A percentile compares a stretch with the other conserved stretches of the same genome.
phyloP scores from a whole-genome alignment of 2,888 invertebrate genomes.

The Notodonta dromedarius region DNA sequence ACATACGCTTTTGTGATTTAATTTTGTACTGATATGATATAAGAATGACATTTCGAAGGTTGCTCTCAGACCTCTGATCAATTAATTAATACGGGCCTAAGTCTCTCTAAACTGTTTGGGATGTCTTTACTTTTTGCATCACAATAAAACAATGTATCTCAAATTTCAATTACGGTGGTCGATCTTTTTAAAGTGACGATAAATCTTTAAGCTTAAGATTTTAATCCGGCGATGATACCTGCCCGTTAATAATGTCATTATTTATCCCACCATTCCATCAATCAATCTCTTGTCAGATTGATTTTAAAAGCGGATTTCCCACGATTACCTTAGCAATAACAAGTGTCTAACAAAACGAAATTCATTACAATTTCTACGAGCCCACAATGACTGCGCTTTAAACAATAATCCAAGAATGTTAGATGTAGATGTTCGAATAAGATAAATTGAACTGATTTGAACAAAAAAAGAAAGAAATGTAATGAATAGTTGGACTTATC shows the following conservation, averaged over 20 bases:
- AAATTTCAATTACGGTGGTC: no score
- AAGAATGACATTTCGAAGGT: no score
- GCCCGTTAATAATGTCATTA: no score
- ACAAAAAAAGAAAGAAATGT: constrained; percentile 21
- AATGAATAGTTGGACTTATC: constrained; percentile 23
- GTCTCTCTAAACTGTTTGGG: no score
- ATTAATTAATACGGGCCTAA: no score
- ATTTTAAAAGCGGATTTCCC: neutral
- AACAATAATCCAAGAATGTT: constrained; percentile 25
- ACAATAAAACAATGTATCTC: no score
- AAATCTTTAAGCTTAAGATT: no score
- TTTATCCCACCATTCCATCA: neutral
- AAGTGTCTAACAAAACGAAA: constrained; percentile 9
- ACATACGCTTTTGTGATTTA: no score
- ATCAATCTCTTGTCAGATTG: neutral
- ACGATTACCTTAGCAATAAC: neutral
- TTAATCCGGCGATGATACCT: no score
- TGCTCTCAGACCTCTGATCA: no score
- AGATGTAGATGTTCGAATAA: constrained; percentile 22
- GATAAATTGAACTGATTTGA: constrained; percentile 24
- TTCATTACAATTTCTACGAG: constrained; percentile 2
- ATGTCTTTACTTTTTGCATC: no score
- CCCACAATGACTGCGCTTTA: constrained; percentile 23
- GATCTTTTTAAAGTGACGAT: neutral
- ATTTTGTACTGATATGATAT: no score